These are phyloP conservation scores for Struthidea cinerea DNA, from an alignment of 2,113 vertebrate species.

Conservation along the genomic window DNA sequence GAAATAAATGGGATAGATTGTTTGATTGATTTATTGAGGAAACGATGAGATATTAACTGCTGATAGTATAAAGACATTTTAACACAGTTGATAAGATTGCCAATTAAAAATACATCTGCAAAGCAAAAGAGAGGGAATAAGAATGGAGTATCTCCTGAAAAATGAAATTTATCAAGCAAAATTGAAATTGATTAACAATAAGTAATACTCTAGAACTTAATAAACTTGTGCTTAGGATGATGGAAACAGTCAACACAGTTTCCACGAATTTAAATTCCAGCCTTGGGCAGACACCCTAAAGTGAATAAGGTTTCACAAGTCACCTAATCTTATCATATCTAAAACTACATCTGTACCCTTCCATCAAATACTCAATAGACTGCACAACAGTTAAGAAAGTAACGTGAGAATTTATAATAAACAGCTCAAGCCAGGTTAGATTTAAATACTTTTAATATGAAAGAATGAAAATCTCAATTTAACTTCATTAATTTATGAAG, in stretches of 20 bases:
- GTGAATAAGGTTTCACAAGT: not conserved
- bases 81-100: not conserved
- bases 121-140: not conserved
- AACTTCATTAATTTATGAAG: not conserved
- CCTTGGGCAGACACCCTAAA: not conserved
- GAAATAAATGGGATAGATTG: not conserved
- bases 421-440: not conserved
- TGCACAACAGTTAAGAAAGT: not conserved
- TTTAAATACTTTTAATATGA: not conserved
- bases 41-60: not conserved
- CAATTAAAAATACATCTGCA: slow-evolving; percentile 24
- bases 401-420: not conserved
- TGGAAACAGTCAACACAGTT: not conserved
- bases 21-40: not conserved
- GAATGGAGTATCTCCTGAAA: not conserved
- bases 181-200: not conserved
- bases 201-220: not conserved
- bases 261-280: not conserved
- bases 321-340: not conserved
- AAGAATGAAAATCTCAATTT: not conserved
- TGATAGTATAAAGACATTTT: not conserved
- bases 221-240: not conserved
- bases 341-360: not conserved
- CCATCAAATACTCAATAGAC: not conserved
- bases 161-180: slow-evolving; percentile 18